phyloP scores from a whole-genome alignment of 2,113 vertebrate species.

The cat (Felis catus) region DNA sequence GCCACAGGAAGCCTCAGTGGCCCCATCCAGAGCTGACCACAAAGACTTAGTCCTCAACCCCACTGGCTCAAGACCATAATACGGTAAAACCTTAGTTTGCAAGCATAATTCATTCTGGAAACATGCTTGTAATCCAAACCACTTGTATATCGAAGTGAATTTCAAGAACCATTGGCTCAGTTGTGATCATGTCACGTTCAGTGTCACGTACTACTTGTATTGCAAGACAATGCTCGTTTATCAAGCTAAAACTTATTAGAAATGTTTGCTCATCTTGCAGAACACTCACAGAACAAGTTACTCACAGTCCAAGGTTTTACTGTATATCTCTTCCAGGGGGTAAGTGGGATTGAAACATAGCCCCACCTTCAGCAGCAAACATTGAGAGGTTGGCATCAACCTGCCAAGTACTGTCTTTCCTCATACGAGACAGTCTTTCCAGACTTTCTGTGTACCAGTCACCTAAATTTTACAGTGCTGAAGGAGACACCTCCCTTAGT shows the following conservation, averaged over 20 bases:
- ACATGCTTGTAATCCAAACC: too few species aligned
- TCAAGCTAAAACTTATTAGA: too few species aligned
- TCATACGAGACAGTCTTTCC: background rate
- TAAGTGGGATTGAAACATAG: background rate
- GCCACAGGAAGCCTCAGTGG: background rate
- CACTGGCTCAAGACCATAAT: background rate
- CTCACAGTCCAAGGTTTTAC: too few species aligned
- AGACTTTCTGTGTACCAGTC: background rate
- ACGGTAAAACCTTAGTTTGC: too few species aligned
- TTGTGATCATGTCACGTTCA: too few species aligned
- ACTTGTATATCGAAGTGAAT: too few species aligned
- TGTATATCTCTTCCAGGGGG: background rate
- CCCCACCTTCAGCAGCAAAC: background rate
- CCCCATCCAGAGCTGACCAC: background rate
- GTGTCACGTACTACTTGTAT: too few species aligned
- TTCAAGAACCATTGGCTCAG: too few species aligned
- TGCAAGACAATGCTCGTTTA: too few species aligned
- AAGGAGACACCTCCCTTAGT: fast-evolving
- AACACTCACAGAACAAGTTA: too few species aligned
- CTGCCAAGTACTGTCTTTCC: background rate
- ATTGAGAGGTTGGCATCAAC: background rate
- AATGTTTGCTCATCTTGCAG: too few species aligned
- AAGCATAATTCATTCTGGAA: too few species aligned
- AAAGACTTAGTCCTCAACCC: background rate
- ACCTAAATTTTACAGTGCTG: background rate